Conservation (phyloP, 2,113 vertebrate genomes). For the Peromyscus californicus region DNA sequence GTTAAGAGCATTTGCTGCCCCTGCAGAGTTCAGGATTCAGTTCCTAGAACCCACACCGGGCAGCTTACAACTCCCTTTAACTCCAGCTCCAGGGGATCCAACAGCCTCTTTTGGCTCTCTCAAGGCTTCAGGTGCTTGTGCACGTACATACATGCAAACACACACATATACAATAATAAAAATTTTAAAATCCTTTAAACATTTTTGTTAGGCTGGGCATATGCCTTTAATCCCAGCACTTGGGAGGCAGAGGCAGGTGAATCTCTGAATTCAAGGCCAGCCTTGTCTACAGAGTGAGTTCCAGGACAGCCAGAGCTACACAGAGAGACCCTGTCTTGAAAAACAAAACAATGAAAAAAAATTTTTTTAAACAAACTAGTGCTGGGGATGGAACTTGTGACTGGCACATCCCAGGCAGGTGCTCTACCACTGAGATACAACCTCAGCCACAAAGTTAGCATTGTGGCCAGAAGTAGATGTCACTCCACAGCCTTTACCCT, state of each 20-base stretch:
- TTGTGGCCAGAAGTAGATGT: not conserved
- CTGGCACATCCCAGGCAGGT: not conserved
- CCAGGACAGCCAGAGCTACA: not conserved
- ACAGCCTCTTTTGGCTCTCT: not conserved
- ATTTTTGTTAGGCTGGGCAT: too few species aligned
- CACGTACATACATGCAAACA: too few species aligned
- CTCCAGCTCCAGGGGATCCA: not conserved
- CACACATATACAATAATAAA: not conserved
- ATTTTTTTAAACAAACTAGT: not conserved
- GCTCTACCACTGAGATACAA: not conserved
- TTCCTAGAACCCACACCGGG: not conserved
- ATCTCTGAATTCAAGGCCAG: not conserved
- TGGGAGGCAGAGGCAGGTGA: not conserved
- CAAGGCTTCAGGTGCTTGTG: not conserved
- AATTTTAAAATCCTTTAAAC: not conserved
- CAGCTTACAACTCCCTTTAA: not conserved
- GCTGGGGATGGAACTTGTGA: not conserved
- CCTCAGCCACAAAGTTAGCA: not conserved
- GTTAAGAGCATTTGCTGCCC: not conserved
- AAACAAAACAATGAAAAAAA: not conserved
- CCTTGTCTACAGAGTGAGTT: not conserved
- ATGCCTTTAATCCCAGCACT: too few species aligned
- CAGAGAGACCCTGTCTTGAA: not conserved
- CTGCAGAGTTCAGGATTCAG: not conserved
- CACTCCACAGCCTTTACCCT: not conserved